phyloP scores from a whole-genome alignment of 2,888 invertebrate genomes.

The Trileptium ribeirensis region DNA sequence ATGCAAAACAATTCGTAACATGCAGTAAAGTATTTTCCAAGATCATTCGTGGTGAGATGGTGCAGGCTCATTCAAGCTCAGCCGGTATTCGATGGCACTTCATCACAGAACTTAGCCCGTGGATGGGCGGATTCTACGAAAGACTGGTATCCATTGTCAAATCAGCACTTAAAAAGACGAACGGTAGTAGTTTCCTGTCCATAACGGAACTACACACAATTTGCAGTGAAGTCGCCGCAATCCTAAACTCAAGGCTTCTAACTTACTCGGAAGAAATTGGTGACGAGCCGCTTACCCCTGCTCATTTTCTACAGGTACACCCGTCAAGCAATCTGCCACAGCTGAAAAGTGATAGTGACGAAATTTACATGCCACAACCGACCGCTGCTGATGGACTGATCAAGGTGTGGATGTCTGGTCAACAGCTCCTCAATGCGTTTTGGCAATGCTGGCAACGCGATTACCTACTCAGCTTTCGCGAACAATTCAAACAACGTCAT shows the following conservation, averaged over 20 bases:
- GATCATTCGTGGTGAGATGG: neutral
- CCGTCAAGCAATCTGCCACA: neutral
- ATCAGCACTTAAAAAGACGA: neutral
- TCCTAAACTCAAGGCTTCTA: conserved; percentile 5
- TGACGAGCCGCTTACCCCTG: neutral
- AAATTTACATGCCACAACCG: no score
- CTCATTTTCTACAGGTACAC: neutral
- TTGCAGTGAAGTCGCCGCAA: neutral
- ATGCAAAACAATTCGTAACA: conserved; percentile 50
- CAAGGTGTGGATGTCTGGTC: neutral
- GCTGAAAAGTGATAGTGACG: neutral
- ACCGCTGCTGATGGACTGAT: neutral
- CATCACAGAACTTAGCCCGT: neutral
- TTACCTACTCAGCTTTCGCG: neutral
- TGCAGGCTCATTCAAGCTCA: neutral
- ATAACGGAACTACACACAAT: neutral
- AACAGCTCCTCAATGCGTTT: neutral
- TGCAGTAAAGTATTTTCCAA: conserved; percentile 17
- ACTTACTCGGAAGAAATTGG: neutral
- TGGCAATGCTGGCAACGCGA: neutral
- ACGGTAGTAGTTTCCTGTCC: neutral
- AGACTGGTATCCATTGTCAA: neutral
- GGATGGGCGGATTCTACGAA: neutral
- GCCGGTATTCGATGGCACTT: neutral
- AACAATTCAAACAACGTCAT: neutral